phyloP scores from a whole-genome alignment of 2,113 vertebrate genomes.

The Eonycteris spelaea region DNA sequence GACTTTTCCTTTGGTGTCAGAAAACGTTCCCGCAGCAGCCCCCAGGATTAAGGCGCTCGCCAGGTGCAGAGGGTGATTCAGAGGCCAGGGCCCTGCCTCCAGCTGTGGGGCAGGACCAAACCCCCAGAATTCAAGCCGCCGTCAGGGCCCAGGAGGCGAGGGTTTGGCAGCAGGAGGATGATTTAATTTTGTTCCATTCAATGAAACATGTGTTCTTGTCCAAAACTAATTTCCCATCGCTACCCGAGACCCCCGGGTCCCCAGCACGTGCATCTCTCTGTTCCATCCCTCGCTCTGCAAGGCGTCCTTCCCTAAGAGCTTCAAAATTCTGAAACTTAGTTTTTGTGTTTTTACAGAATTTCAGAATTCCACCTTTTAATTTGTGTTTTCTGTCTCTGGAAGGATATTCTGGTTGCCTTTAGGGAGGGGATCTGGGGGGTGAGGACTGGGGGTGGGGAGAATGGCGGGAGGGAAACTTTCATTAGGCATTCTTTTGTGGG shows the following conservation, averaged over 20 bases:
- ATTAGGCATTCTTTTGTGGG: not conserved
- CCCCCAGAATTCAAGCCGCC: rapidly evolving
- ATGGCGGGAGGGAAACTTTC: not conserved
- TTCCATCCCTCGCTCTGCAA: not conserved
- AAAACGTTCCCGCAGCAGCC: not conserved
- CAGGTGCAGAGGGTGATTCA: not conserved
- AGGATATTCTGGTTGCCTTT: not conserved
- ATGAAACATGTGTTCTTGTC: constrained; percentile 41
- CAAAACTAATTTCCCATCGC: constrained; percentile 20
- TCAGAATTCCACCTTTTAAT: not conserved
- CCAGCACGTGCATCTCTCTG: not conserved
- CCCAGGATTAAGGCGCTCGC: not conserved
- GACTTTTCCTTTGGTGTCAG: not conserved
- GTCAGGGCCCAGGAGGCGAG: not conserved
- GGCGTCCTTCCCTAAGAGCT: not conserved
- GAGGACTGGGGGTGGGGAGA: not conserved
- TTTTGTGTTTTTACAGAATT: not conserved
- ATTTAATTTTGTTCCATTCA: constrained; percentile 47
- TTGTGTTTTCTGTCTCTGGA: not conserved
- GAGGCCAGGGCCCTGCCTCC: not conserved
- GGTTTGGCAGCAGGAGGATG: constrained; percentile 46
- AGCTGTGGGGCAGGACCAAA: not conserved
- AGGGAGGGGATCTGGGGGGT: not conserved
- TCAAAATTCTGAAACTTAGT: not conserved
- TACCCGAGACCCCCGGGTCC: rapidly evolving